phyloP scores from a whole-genome alignment of 2,888 invertebrate species.

The Horisme vitalbata region DNA sequence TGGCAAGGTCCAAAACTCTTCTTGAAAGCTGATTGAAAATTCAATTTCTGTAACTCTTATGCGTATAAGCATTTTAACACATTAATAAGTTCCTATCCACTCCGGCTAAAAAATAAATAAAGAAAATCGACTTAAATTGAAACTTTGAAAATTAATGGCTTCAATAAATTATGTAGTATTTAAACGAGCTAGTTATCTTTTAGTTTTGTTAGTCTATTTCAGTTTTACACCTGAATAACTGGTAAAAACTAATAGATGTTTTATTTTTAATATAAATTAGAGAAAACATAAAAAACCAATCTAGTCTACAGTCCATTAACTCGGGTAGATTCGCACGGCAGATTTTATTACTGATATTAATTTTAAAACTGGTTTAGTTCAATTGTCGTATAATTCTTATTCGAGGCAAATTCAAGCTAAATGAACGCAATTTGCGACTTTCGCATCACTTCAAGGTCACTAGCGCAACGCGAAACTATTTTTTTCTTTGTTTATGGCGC shows the following conservation, averaged over 20 bases:
- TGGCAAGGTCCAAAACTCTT: slow-evolving; percentile 24
- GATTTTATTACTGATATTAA: slow-evolving; percentile 54
- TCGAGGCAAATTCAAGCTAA: slow-evolving; percentile 2
- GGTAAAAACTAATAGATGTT: too few species aligned
- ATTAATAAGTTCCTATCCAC: too few species aligned
- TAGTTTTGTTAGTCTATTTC: too few species aligned
- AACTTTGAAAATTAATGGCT: too few species aligned
- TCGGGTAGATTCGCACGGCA: slow-evolving; percentile 44
- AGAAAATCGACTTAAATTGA: too few species aligned
- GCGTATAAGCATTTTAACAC: too few species aligned
- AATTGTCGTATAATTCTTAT: slow-evolving; percentile 1
- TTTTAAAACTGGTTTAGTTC: slow-evolving; percentile 25
- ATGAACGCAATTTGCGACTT: slow-evolving; percentile 1
- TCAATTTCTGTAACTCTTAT: too few species aligned
- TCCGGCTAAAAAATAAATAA: too few species aligned
- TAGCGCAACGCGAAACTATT: slow-evolving; percentile 9
- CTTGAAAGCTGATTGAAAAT: slow-evolving; percentile 31
- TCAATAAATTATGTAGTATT: too few species aligned
- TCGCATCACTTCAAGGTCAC: slow-evolving; percentile 14
- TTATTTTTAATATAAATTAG: slow-evolving; percentile 33
- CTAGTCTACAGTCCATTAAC: slow-evolving; percentile 46
- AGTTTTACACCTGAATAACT: too few species aligned
- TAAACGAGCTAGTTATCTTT: too few species aligned
- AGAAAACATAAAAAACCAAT: slow-evolving; percentile 32
- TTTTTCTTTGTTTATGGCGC: too few species aligned